Base-by-base conservation (phyloP, 2,113 vertebrate species). In the Engystomops pustulosus region DNA sequence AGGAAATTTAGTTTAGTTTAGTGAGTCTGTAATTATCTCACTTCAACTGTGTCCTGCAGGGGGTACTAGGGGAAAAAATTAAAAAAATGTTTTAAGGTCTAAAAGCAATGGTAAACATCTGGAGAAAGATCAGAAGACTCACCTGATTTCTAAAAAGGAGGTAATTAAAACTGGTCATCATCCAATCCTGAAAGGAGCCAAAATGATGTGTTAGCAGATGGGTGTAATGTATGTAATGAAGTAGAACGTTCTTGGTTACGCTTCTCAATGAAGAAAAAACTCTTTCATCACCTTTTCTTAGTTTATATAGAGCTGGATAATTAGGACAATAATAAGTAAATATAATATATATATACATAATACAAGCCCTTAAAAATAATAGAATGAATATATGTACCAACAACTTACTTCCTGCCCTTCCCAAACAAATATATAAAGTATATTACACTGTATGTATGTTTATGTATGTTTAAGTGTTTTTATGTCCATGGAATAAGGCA, bases 21-120 rank as follows among this genome's bases (percentile, higher is more conserved):
- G 20, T 60, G 75, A 78, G 34, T 18, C 75, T 78, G 75, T 78
- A 78, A 78, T 78, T 60, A 77, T 77, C 32, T 53, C 74, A 55
- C 51, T 55, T 55, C 38, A 78, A 58, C 34, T 36, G 20, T 78
- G 75, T 78, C 75, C 75, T 78, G 75, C 75, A 78, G 75, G 53
- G 74, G 75, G 75, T 78, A 78, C 51, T 78, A 11, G 49, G 18
- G 27, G 18, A 34, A 51, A n/a, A 76, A 0, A 23, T 9, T 0
- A 58, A 55, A 72, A n/a, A n/a, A 38, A 20, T 7, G 32, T 32
- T 55, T 76, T 55, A 7, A 51, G 30, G 74, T 23, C 30, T 41
- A 60, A 74, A 74, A 36, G 70, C 45, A 38, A n/a, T 58, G 15
- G 38, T 34, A 32, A 60, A 78, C 75, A 78, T 78, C 75, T 78